phyloP scores from a whole-genome alignment of 2,888 invertebrate genomes.

The Anodontia alba region DNA sequence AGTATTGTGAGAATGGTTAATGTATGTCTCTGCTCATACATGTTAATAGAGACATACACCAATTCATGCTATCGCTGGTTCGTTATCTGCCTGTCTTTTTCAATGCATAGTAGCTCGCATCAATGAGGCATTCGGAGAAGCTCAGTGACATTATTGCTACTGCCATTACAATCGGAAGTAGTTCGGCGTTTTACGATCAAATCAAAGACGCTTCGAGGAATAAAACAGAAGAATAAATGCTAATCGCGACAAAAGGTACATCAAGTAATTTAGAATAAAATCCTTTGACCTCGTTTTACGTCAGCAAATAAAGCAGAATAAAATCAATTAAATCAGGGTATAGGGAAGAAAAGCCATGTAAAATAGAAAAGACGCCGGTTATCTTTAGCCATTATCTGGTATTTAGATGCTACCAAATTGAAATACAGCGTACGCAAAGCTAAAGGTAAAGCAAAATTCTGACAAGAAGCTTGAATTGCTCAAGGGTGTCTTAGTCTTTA shows the following conservation, averaged over 20 bases:
- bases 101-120: not conserved
- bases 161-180: conserved; percentile 53
- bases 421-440: too few relatives aligned
- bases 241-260: not conserved
- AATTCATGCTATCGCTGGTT: not conserved
- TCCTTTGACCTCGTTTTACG: not conserved
- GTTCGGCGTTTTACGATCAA: conserved; percentile 47
- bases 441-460: too few relatives aligned
- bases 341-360: too few relatives aligned
- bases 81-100: not conserved
- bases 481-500: too few relatives aligned
- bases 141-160: conserved; percentile 13
- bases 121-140: not conserved
- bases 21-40: not conserved
- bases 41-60: not conserved
- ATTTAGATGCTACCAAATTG: too few relatives aligned
- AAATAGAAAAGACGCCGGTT: too few relatives aligned
- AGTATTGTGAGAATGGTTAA: not conserved
- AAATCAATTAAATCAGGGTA: too few relatives aligned
- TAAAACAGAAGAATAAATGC: not conserved
- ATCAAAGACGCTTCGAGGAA: conserved; percentile 39
- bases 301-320: not conserved
- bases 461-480: too few relatives aligned
- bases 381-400: too few relatives aligned
- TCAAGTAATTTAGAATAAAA: not conserved